Evolutionary conservation across 2,113 vertebrate species (phyloP), one percentile per base, ranked within the genome.

Genomic region (Telmatochromis sp.): DNA sequence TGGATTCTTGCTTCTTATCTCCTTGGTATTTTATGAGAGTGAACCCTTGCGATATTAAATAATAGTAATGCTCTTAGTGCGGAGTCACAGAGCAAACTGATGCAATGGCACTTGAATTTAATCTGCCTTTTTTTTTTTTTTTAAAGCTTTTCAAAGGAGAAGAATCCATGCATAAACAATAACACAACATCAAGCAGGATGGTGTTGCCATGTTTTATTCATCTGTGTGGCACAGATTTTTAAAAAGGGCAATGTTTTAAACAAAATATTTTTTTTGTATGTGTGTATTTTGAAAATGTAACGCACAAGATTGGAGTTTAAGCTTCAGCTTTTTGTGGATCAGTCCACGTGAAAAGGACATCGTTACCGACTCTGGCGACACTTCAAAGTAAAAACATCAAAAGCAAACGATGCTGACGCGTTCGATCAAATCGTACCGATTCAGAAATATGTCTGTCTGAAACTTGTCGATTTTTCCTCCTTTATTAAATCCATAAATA

Each of bases 1-100:
- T 53, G 40, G 60, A 89, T 81, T 79, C 47, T 81, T 90, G 75
- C 80, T 82, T 60, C 88, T 89, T 87, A 87, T 92, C 87, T 63
- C 33, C 9, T 11, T 9, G 23, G 45, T 78, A 65, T 83, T 91
- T 82, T 78, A 68, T 63, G 17, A 75, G 26, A 88, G 54, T 75
- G 83, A 85, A 81, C 53, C 65, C 42, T 51, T 55, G 68, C 37
- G 28, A 89, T 83, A 54, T 33, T 6, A 88, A 88, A 91, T 65
- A 85, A 70, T 19, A 82, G 13, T 37, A 53, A 89, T 57, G 73
- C 78, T 83, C 55, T 54, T 35, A 35, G 12, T 6, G 10, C 19
- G 1, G 17, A 28, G 40, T 53, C 54, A 23, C 45, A 17, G 10
- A 63, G 33, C 58, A 83, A 58, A 42, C 21, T 35, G 19, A 53